Evolutionary conservation across 2,797 vertebrate species (phyloP).

Genomic region (Euphonia xanthogaster): DNA sequence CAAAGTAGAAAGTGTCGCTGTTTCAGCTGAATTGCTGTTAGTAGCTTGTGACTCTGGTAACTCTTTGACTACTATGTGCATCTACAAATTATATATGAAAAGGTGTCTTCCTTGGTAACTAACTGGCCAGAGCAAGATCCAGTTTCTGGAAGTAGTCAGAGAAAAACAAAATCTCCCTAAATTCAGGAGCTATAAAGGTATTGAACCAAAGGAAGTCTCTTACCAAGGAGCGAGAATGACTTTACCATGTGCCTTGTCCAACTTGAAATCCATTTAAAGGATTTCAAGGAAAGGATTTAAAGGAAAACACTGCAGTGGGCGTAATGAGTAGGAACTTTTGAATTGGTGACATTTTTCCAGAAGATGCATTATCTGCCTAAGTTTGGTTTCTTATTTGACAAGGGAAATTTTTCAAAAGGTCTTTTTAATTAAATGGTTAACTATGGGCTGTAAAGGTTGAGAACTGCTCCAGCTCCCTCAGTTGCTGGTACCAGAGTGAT

Average conservation of each 20-base stretch:
- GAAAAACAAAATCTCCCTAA: not conserved
- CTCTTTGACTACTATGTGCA: not conserved
- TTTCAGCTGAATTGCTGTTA: not conserved
- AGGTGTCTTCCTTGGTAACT: not conserved
- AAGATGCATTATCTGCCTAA: not conserved
- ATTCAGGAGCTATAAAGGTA: not conserved
- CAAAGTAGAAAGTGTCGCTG: not conserved
- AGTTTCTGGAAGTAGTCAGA: not conserved
- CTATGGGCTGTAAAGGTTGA: not conserved
- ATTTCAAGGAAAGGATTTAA: not conserved
- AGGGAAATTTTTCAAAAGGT: not conserved
- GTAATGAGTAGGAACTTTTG: not conserved
- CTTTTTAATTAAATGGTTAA: not conserved
- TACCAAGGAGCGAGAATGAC: not conserved
- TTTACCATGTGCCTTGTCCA: not conserved
- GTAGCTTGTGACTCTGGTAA: not conserved
- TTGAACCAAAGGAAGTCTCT: not conserved
- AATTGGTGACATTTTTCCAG: not conserved
- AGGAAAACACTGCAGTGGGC: not conserved
- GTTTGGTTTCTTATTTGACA: not conserved
- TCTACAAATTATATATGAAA: not conserved
- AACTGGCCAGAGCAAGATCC: not conserved
- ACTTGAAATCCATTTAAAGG: not conserved
- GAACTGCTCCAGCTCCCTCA: not conserved
- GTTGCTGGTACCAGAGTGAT: not conserved